These are phyloP conservation scores for Ommatoiulus sabulosus DNA, from an alignment of 2,888 invertebrate genomes.

Conservation along the genomic window DNA sequence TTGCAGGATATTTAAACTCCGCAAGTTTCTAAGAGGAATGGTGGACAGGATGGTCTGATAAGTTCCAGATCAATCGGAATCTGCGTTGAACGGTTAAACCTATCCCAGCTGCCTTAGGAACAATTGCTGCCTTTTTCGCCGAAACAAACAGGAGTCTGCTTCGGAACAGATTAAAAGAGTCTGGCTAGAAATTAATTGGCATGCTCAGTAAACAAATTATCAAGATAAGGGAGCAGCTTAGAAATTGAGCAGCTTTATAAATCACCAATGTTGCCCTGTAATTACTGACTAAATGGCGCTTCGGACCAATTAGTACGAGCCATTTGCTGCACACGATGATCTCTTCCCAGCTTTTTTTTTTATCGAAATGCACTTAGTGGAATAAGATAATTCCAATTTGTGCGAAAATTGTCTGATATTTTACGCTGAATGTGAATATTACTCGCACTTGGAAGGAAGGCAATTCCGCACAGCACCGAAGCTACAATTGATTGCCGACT, in stretches of 20 bases:
- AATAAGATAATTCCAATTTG: neutral
- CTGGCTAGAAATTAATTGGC: conserved; percentile 13
- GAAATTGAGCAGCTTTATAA: conserved; percentile 15
- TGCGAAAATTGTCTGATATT: neutral
- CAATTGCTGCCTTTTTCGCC: neutral
- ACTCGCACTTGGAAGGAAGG: neutral
- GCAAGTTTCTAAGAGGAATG: neutral
- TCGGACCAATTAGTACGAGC: neutral
- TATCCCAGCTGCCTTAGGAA: neutral
- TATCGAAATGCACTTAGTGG: neutral
- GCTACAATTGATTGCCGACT: neutral
- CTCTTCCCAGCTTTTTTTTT: neutral
- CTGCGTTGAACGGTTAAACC: neutral
- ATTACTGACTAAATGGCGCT: conserved; percentile 17
- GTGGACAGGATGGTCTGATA: neutral
- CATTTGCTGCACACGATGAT: neutral
- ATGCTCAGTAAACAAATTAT: conserved; percentile 30
- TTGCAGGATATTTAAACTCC: no score
- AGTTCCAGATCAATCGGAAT: neutral
- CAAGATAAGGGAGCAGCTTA: conserved; percentile 29
- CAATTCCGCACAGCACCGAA: neutral
- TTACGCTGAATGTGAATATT: neutral
- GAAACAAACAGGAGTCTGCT: neutral
- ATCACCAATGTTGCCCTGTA: neutral
- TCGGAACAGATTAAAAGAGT: neutral